Percentiles rank a stretch among this genome's conserved stretches.
Conservation (phyloP, 2,888 invertebrate genomes). For the Orthosia incerta region DNA sequence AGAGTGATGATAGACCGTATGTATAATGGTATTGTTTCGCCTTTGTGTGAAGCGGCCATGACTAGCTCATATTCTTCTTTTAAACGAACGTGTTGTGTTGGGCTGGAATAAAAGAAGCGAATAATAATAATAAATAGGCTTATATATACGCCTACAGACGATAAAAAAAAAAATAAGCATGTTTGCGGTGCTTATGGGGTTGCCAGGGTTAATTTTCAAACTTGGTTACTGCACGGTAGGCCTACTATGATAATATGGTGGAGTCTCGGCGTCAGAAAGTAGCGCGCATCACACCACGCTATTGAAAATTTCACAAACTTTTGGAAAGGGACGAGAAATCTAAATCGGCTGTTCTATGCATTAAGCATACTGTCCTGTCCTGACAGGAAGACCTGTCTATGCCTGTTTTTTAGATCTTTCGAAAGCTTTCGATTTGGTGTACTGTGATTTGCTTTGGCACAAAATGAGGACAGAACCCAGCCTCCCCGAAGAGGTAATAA, state of each 20-base stretch:
- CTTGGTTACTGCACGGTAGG: neutral
- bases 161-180: no score
- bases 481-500: no score
- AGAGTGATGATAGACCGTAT: neutral
- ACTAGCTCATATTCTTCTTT: neutral
- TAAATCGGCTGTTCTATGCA: neutral
- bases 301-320: no score
- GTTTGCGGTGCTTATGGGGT: neutral
- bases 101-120: no score
- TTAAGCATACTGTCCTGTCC: neutral
- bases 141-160: no score
- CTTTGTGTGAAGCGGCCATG: neutral
- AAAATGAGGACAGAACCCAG: no score
- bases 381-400: neutral
- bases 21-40: neutral
- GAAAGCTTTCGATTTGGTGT: neutral
- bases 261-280: no score
- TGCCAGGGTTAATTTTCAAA: neutral
- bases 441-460: neutral
- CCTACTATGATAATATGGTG: neutral
- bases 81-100: neutral
- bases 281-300: no score
- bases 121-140: no score
- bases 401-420: neutral
- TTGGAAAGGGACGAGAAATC: neutral